Evolutionary conservation across 2,888 invertebrate species (phyloP).

Genomic region (Campoletis raptor): DNA sequence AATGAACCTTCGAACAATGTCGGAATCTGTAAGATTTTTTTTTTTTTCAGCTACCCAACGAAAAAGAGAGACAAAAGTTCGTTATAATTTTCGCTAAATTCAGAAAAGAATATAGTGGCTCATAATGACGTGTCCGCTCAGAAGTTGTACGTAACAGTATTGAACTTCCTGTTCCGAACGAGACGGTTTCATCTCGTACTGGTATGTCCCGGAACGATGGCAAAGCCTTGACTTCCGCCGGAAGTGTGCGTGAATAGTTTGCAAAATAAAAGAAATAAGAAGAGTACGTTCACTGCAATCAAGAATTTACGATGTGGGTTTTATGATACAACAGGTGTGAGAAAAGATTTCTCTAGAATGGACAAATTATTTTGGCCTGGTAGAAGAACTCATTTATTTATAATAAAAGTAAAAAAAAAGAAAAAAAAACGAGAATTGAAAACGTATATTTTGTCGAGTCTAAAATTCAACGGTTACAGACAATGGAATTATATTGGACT

Average conservation of each 20-base stretch:
- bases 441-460: neutral
- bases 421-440: neutral
- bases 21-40: neutral
- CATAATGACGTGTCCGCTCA: neutral
- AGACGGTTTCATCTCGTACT: constrained; percentile 46
- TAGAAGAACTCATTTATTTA: neutral
- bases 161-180: constrained; percentile 47
- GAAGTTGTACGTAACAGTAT: constrained; percentile 17
- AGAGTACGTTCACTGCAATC: constrained; percentile 7
- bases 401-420: neutral
- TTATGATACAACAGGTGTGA: constrained; percentile 1
- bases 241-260: constrained; percentile 63
- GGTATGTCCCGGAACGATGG: constrained; percentile 62
- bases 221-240: constrained; percentile 59
- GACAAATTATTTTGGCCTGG: neutral
- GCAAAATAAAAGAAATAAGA: constrained; percentile 49
- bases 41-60: neutral
- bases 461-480: neutral
- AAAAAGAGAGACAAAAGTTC: neutral
- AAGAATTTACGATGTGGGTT: neutral
- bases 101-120: constrained; percentile 7
- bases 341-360: constrained; percentile 5
- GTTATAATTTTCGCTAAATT: constrained; percentile 33
- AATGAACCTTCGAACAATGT: constrained; percentile 16
- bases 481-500: too few species aligned